Conservation (phyloP, 2,888 invertebrate species). For the Drosophila neoperkinsi region DNA sequence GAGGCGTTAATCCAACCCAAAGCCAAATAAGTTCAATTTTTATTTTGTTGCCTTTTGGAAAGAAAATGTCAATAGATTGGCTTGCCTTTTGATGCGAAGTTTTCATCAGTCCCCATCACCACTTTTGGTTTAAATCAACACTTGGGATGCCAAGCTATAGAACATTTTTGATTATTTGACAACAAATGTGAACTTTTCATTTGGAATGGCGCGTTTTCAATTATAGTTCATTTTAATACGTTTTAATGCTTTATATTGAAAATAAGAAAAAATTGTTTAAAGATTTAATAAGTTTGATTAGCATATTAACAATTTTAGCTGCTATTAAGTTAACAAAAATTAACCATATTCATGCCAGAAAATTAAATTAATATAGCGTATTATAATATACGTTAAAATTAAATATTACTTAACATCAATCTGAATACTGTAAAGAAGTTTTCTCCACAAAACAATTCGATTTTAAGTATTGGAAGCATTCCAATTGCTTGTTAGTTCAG, state of each 20-base stretch:
- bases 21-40: slow-evolving; percentile 32
- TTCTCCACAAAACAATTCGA: not conserved
- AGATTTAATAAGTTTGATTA: not conserved
- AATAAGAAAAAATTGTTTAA: too few relatives aligned
- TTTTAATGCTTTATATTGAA: not conserved
- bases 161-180: slow-evolving; percentile 18
- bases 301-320: not conserved
- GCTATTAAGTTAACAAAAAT: not conserved
- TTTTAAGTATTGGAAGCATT: not conserved
- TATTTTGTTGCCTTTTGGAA: slow-evolving; percentile 34
- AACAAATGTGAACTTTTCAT: slow-evolving; percentile 15
- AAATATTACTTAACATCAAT: not conserved
- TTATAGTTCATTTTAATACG: not conserved
- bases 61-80: slow-evolving; percentile 52
- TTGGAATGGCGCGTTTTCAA: slow-evolving; percentile 2
- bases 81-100: slow-evolving; percentile 37
- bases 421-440: not conserved
- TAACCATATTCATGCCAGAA: not conserved
- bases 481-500: not conserved
- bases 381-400: not conserved
- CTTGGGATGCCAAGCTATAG: slow-evolving; percentile 30
- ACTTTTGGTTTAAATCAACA: slow-evolving; percentile 47
- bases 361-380: not conserved
- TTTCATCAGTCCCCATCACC: slow-evolving; percentile 25
- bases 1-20: slow-evolving; percentile 34